Evolutionary conservation across 1,140 invertebrate genomes (phyloP), one percentile per base, ranked within the genome.

Genomic region (Portunus trituberculatus): DNA sequence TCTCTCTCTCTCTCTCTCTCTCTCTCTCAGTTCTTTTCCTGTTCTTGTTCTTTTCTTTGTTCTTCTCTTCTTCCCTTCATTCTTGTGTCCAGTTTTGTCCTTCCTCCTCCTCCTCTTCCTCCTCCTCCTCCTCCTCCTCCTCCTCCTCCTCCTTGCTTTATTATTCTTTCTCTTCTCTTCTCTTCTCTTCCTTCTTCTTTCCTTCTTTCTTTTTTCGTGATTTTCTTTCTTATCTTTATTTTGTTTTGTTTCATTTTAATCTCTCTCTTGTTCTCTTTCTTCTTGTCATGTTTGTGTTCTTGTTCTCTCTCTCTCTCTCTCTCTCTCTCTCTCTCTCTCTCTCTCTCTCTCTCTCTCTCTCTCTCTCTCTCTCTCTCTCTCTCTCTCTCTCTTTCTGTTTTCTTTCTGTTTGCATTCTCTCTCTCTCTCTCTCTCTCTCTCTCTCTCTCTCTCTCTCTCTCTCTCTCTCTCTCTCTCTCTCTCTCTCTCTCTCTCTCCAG

Each of bases 101-200:
- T 89, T 45, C 46, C 45, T 39, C 12, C n/a, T 39, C 25, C 25
- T 52, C 59, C 90, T 91, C 90, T 91, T 91, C 89, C 89, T 91
- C 39, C 82, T 84, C 82, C 82, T 84, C 25, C 82, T 8, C 25
- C 25, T 84, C 29, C 6, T 31, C 4, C 28, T 4, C 10, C 10
- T 12, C 28, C 20, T 32, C 28, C 31, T 32, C 32, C n/a, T 31
- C 25, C 25, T n/a, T 31, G 0, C 25, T n/a, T 10, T 89, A 31
- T 25, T 10, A 20, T 89, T 46, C 32, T 31, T 39, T 46, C 46
- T 31, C 25, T 52, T 91, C 90, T 91, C 90, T 91, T 84, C 0
- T 91, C 89, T 91, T 14, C 82, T 84, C 10, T 28, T 12, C 28
- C 20, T 32, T 84, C 31, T 32, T 32, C 8, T 82, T 3, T 84